Percentiles rank a stretch among this genome's conserved stretches.
phyloP scores from a whole-genome alignment of 1,140 invertebrate species.

The Anoplophora glabripennis region DNA sequence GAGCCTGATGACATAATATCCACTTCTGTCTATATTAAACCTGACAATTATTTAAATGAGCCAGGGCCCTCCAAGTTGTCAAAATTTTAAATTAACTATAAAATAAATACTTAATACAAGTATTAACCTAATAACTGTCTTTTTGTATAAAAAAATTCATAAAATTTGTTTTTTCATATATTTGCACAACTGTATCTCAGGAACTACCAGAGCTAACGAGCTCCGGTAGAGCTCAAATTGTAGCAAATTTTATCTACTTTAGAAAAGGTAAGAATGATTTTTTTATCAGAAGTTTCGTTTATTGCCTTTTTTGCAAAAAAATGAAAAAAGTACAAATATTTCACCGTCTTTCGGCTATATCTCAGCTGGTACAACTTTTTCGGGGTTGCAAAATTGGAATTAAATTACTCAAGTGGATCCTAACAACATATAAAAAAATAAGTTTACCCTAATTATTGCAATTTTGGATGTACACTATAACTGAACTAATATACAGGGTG shows the following conservation, averaged over 20 bases:
- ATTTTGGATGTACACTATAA: no score
- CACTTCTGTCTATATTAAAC: no score
- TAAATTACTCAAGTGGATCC: no score
- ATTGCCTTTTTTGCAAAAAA: slow-evolving; percentile 4
- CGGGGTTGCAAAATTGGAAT: no score
- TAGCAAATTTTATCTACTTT: slow-evolving; percentile 14
- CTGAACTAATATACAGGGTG: no score
- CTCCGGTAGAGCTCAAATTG: slow-evolving; percentile 3
- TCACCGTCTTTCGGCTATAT: neutral
- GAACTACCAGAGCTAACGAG: slow-evolving; percentile 1
- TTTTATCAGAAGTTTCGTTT: neutral
- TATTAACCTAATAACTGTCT: no score
- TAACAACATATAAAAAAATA: no score
- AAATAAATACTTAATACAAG: no score
- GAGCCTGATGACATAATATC: neutral
- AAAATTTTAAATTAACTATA: neutral
- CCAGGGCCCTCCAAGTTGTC: slow-evolving; percentile 2
- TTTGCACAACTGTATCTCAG: slow-evolving; percentile 10
- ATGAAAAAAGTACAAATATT: slow-evolving; percentile 1
- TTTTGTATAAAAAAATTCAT: no score
- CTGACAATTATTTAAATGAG: neutral
- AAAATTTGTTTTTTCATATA: neutral
- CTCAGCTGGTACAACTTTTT: no score
- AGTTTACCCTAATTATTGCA: no score
- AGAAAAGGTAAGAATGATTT: slow-evolving; percentile 4